A percentile compares a stretch with the other conserved stretches of the same genome.
These are phyloP conservation scores for Helogale parvula DNA, from an alignment of 2,113 vertebrate genomes.

Conservation along the genomic window DNA sequence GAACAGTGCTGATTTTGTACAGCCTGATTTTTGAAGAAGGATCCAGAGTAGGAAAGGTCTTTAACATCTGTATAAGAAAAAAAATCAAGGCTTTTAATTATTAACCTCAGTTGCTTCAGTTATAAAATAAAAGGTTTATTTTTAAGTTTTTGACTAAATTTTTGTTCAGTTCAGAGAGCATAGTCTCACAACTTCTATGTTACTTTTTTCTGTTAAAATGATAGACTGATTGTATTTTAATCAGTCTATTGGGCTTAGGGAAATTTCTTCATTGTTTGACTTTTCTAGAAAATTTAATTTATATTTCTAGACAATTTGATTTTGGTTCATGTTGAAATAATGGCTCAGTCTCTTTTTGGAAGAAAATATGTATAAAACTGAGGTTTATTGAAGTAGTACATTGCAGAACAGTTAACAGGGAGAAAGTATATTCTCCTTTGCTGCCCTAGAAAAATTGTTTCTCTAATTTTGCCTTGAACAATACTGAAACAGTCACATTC, in stretches of 20 bases:
- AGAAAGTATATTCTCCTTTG: neutral
- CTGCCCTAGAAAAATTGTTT: neutral
- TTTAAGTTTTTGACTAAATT: conserved; percentile 39
- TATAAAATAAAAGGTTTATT: conserved; percentile 11
- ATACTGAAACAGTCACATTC: neutral
- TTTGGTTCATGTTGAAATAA: neutral
- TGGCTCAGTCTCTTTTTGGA: neutral
- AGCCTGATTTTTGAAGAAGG: neutral
- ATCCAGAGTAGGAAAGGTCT: neutral
- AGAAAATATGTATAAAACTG: neutral
- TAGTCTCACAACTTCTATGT: neutral
- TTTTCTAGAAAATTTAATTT: neutral
- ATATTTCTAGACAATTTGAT: neutral
- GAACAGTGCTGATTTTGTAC: neutral
- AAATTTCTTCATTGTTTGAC: conserved; percentile 18
- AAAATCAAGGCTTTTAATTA: neutral
- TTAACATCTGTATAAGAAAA: neutral
- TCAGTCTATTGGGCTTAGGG: neutral
- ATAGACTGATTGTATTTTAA: neutral
- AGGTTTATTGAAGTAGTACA: neutral
- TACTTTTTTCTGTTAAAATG: neutral
- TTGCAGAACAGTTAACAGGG: neutral
- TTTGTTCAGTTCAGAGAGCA: conserved; percentile 4
- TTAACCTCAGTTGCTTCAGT: neutral
- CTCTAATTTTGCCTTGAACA: neutral